Percentiles rank a stretch among this genome's conserved stretches.
phyloP scores from a whole-genome alignment of 2,113 vertebrate genomes.

The Shinisaurus crocodilurus region DNA sequence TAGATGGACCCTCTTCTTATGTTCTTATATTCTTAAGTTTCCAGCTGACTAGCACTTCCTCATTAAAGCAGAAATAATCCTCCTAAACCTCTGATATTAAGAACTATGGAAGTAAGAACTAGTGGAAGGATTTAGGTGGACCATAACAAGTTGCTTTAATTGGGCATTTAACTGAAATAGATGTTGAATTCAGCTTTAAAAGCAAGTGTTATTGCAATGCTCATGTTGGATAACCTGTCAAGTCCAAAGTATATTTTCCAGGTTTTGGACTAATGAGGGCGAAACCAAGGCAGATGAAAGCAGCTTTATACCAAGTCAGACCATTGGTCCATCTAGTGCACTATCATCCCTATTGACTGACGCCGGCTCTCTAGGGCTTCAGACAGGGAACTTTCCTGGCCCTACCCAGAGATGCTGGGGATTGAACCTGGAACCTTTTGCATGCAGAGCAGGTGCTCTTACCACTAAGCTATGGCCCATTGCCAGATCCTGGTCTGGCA shows the following conservation, averaged over 20 bases:
- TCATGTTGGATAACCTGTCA: neutral
- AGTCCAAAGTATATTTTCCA: no score
- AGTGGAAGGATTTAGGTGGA: neutral
- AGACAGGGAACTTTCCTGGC: no score
- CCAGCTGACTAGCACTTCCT: neutral
- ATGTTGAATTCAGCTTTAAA: neutral
- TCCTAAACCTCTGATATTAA: neutral
- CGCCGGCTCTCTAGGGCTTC: no score
- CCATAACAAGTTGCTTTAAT: neutral
- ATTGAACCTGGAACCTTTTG: no score
- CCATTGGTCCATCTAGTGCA: no score
- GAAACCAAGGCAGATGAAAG: neutral
- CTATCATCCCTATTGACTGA: no score
- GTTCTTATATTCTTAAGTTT: neutral
- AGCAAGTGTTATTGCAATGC: neutral
- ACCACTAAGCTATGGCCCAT: no score
- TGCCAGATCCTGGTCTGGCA: no score
- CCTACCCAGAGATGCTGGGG: no score
- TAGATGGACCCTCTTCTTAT: no score
- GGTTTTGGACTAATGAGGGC: neutral
- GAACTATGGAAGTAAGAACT: neutral
- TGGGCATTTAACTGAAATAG: neutral
- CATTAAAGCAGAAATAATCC: neutral
- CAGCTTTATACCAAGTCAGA: no score
- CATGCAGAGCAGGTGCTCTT: no score